phyloP scores from a whole-genome alignment of 2,797 vertebrate genomes.

The Aratinga solstitialis region DNA sequence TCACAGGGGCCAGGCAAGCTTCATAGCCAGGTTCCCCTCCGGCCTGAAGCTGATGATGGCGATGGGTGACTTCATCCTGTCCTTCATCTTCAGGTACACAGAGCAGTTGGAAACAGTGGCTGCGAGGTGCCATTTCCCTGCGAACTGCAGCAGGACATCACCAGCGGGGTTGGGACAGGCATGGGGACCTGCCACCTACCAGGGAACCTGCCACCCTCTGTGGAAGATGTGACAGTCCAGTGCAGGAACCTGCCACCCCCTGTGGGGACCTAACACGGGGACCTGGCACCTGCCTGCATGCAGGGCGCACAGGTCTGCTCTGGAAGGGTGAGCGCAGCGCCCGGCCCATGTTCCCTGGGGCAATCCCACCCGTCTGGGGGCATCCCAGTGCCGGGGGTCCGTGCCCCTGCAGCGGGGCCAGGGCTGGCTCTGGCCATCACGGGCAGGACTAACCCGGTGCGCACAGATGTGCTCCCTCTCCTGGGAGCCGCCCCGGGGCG shows the following conservation, averaged over 20 bases:
- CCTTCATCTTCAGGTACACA: conserved; percentile 1
- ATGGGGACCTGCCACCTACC: neutral
- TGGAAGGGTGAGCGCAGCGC: neutral
- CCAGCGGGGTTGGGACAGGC: neutral
- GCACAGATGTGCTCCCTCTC: neutral
- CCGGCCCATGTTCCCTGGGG: neutral
- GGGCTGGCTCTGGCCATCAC: neutral
- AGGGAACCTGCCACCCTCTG: neutral
- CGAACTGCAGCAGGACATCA: conserved; percentile 9
- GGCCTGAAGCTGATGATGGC: neutral
- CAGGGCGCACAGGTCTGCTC: neutral
- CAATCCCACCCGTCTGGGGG: fast-evolving
- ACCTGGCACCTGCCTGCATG: neutral
- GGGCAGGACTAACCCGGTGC: neutral
- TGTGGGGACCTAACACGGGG: neutral
- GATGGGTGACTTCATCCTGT: neutral
- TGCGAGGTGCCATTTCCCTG: neutral
- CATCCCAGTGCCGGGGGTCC: fast-evolving
- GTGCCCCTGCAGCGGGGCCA: neutral
- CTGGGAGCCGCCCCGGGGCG: neutral
- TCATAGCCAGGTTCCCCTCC: neutral
- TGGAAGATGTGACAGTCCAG: neutral
- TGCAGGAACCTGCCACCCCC: neutral
- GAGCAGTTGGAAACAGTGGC: neutral
- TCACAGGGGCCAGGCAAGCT: neutral